phyloP scores from a whole-genome alignment of 2,888 invertebrate genomes.

The Conistra vaccinii region DNA sequence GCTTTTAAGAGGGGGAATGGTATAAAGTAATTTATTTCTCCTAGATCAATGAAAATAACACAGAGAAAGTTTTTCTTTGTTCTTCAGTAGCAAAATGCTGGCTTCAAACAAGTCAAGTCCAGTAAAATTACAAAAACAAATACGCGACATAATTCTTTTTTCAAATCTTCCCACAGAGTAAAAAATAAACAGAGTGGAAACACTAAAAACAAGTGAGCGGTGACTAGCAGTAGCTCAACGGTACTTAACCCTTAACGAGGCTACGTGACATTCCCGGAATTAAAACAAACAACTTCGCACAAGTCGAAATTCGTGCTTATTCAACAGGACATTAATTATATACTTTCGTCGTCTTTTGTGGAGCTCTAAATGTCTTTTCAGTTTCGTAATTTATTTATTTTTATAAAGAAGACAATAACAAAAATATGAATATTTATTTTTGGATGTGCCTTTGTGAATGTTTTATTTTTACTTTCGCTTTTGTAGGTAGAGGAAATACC shows the following conservation, averaged over 20 bases:
- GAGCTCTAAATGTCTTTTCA: constrained; percentile 56
- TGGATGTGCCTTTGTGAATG: constrained; percentile 35
- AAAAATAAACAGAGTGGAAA: constrained; percentile 62
- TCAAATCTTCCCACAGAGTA: constrained; percentile 57
- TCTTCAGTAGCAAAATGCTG: neutral
- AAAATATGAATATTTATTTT: constrained; percentile 64
- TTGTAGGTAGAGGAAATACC: constrained; percentile 24
- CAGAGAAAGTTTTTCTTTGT: too few species aligned
- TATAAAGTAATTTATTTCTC: too few species aligned
- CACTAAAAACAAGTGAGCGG: constrained; percentile 62
- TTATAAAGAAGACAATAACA: constrained; percentile 36
- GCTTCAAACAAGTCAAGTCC: neutral
- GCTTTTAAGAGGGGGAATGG: too few species aligned
- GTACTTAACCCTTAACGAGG: constrained; percentile 76
- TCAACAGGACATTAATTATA: constrained; percentile 72
- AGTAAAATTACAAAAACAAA: constrained; percentile 9
- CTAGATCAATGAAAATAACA: neutral
- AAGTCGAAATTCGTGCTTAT: constrained; percentile 68
- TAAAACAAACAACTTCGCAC: constrained; percentile 70
- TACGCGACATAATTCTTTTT: constrained; percentile 39
- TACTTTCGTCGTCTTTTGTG: constrained; percentile 67
- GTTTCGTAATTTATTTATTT: constrained; percentile 29
- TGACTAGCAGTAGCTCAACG: constrained; percentile 63
- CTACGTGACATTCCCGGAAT: constrained; percentile 76
- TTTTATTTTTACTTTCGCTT: constrained; percentile 37